These are phyloP conservation scores for Siphlonurus alternatus DNA, from an alignment of 2,888 invertebrate genomes.

Conservation along the genomic window DNA sequence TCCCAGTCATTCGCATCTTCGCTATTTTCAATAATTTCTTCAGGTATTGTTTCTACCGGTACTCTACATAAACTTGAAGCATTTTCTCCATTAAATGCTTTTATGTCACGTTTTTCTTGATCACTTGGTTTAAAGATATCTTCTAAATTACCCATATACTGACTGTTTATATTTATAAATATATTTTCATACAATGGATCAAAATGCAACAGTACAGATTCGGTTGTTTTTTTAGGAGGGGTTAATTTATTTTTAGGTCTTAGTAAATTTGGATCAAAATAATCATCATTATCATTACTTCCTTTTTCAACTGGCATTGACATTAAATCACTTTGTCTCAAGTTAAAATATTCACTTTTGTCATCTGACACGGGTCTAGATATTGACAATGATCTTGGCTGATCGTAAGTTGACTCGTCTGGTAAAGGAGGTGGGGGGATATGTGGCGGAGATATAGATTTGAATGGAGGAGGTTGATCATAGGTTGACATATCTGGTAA, in stretches of 20 bases:
- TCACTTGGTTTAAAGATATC: neutral
- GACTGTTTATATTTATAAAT: neutral
- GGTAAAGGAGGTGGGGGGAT: slow-evolving; percentile 41
- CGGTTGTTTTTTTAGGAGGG: slow-evolving; percentile 27
- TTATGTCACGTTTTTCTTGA: slow-evolving; percentile 12
- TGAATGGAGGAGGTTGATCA: too few relatives aligned
- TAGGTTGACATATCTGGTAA: too few relatives aligned
- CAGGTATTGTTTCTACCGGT: too few relatives aligned
- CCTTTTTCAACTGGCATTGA: too few relatives aligned
- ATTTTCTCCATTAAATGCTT: slow-evolving; percentile 11
- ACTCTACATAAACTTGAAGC: slow-evolving; percentile 22
- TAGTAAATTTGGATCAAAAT: too few relatives aligned
- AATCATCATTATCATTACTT: too few relatives aligned
- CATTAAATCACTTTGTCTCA: too few relatives aligned
- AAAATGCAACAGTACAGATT: slow-evolving; percentile 50
- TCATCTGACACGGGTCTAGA: too few relatives aligned
- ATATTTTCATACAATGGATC: slow-evolving; percentile 34
- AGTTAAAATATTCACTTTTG: too few relatives aligned
- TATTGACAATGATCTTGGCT: too few relatives aligned
- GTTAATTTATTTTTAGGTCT: slow-evolving; percentile 13
- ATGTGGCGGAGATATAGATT: slow-evolving; percentile 37
- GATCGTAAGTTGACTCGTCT: slow-evolving; percentile 37
- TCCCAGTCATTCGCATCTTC: too few relatives aligned
- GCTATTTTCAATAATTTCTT: too few relatives aligned
- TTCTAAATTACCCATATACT: neutral